These are phyloP conservation scores for Panagrolaimus sp. DNA, from an alignment of 1,140 invertebrate species.

Conservation along the genomic window DNA sequence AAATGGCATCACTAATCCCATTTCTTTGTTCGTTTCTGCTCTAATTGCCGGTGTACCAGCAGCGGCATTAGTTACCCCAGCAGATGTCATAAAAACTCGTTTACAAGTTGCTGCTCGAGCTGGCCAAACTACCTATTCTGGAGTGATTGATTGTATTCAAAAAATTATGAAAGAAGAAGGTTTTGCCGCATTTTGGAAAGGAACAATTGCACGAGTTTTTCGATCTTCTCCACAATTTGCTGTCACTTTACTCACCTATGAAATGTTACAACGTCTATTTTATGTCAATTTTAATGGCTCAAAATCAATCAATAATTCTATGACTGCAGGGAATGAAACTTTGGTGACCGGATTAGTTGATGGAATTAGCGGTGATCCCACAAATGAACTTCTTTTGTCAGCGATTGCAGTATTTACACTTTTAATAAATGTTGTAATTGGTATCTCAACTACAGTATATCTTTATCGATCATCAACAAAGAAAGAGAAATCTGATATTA, in stretches of 20 bases:
- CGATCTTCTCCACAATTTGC: slow-evolving; percentile 96
- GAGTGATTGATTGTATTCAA: slow-evolving; percentile 80
- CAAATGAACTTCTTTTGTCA: too few relatives aligned
- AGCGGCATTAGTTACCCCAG: slow-evolving; percentile 92
- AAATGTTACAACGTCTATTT: slow-evolving; percentile 88
- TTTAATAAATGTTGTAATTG: too few relatives aligned
- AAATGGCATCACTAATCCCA: slow-evolving; percentile 85
- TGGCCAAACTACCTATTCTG: slow-evolving; percentile 91
- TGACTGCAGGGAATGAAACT: too few relatives aligned
- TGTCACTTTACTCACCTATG: slow-evolving; percentile 92
- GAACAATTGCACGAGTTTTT: slow-evolving; percentile 83
- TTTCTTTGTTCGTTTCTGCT: slow-evolving; percentile 78
- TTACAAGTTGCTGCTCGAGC: slow-evolving; percentile 86
- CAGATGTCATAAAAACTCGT: slow-evolving; percentile 97
- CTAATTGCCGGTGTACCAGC: slow-evolving; percentile 86
- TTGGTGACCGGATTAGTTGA: too few relatives aligned
- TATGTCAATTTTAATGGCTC: slow-evolving; percentile 75
- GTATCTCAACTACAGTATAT: too few relatives aligned
- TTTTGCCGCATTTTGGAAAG: slow-evolving; percentile 92
- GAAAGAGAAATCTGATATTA: too few relatives aligned
- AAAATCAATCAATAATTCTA: too few relatives aligned
- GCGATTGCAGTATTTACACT: too few relatives aligned
- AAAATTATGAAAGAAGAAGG: slow-evolving; percentile 73
- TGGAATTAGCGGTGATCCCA: too few relatives aligned
- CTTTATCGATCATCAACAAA: too few relatives aligned